These are phyloP conservation scores for Lumbricus terrestris DNA, from an alignment of 2,888 invertebrate species.

Conservation along the genomic window DNA sequence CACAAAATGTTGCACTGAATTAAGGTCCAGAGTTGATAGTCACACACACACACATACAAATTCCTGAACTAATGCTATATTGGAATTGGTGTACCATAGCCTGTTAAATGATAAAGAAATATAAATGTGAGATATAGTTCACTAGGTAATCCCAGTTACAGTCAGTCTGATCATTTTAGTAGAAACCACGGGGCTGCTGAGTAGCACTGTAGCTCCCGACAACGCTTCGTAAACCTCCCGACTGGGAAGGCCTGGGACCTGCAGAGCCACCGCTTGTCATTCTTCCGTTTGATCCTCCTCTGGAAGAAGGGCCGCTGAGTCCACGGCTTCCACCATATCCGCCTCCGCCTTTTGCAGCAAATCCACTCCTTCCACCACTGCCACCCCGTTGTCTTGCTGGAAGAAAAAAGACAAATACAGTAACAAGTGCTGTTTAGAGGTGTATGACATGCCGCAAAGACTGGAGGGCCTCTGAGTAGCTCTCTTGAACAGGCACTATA, in stretches of 20 bases:
- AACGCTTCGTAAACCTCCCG: background rate
- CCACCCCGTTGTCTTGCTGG: background rate
- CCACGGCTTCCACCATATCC: background rate
- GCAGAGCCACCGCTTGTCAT: background rate
- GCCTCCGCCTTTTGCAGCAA: background rate
- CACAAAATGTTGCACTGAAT: background rate
- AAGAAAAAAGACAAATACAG: background rate
- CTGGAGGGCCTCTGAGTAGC: too few species aligned
- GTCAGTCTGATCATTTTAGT: background rate
- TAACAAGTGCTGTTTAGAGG: background rate
- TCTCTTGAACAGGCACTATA: too few species aligned
- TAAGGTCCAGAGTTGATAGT: background rate
- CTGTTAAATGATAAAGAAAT: background rate
- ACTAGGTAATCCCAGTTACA: background rate
- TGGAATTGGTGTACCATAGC: background rate
- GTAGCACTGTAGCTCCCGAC: background rate
- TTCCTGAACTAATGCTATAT: background rate
- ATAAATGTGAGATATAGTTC: background rate
- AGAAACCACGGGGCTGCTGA: slow-evolving; percentile 3
- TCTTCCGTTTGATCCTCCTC: background rate
- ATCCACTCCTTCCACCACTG: background rate
- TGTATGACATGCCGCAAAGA: too few species aligned
- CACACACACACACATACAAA: background rate
- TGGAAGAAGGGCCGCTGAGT: background rate
- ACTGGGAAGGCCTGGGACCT: background rate